phyloP scores from a whole-genome alignment of 2,797 vertebrate species.

The Phylloscopus collybita region DNA sequence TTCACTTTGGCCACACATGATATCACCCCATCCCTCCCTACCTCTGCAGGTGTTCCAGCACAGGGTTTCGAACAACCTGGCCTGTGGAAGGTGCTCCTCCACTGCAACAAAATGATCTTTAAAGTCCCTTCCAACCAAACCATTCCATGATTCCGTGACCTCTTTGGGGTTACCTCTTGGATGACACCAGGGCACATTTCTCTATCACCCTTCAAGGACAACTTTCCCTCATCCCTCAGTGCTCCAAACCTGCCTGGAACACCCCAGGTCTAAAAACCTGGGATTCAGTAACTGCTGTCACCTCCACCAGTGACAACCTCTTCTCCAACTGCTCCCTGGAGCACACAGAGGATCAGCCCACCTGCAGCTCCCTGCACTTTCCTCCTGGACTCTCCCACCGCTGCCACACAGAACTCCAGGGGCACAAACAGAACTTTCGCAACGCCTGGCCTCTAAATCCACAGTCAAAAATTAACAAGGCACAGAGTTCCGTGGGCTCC shows the following conservation, averaged over 20 bases:
- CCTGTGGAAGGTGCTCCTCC: background rate
- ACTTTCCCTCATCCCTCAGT: background rate
- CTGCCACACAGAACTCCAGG: background rate
- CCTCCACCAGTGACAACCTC: background rate
- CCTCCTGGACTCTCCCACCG: background rate
- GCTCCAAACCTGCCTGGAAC: background rate
- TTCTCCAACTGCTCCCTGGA: background rate
- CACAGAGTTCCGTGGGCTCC: background rate
- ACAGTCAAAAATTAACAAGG: slow-evolving; percentile 58
- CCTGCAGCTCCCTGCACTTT: background rate
- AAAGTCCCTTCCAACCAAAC: background rate
- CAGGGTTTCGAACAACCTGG: background rate
- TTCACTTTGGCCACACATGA: accelerated
- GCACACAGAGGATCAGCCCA: background rate
- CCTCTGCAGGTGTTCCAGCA: background rate
- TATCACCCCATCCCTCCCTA: background rate
- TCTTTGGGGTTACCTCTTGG: background rate
- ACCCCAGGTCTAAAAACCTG: background rate
- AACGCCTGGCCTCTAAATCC: background rate
- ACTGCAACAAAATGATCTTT: no score
- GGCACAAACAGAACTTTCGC: background rate
- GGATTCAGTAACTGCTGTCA: background rate
- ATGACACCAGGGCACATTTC: background rate
- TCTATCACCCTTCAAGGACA: background rate
- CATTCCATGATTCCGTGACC: accelerated